Base-by-base conservation (phyloP, 2,888 invertebrate genomes). In the Acanthosepion lycidas region DNA sequence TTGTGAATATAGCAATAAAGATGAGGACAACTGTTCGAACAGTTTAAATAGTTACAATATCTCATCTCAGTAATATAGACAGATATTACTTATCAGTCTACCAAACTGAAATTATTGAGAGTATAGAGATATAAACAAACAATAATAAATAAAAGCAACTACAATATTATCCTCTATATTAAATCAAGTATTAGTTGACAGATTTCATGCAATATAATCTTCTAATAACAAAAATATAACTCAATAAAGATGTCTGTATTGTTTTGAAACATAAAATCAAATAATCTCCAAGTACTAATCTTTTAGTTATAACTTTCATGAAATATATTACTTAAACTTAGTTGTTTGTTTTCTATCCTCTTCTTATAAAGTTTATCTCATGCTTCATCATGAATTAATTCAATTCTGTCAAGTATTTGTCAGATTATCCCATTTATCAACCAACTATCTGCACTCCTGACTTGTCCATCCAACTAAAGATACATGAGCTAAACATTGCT, bases 401-500 rank as follows among this genome's bases (percentile, higher is more conserved):
- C 33, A n/a, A 15, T 33, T 15, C 78, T 78, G 78, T 78, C 78
- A 78, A n/a, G 59, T 23, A 59, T 23, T 59, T 59, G 59, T 59
- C 23, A 59, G 78, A 78, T 78, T 78, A 78, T 78, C 78, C 78
- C 78, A 78, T 78, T 78, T 78, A 78, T 78, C 78, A 78, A 78
- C 78, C 15, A 78, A 78, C 78, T 78, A 33, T 33, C 78, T 78
- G 78, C n/a, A 78, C 78, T 78, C 12, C 59, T 59, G 20, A n/a
- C n/a, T 78, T 33, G n/a, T 78, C n/a, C 78, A n/a, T 78, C 33
- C 78, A 78, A 78, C 78, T 78, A 12, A 0, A 6, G 59, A 59
- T 59, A 59, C 78, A 78, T 33, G 78, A 78, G 78, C 15, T 18
- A 78, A 78, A 78, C n/a, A 78, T 78, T n/a, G 78, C 78, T 78